Evolutionary conservation across 2,888 invertebrate species (phyloP).

Genomic region (Psococerastis gibbosa): DNA sequence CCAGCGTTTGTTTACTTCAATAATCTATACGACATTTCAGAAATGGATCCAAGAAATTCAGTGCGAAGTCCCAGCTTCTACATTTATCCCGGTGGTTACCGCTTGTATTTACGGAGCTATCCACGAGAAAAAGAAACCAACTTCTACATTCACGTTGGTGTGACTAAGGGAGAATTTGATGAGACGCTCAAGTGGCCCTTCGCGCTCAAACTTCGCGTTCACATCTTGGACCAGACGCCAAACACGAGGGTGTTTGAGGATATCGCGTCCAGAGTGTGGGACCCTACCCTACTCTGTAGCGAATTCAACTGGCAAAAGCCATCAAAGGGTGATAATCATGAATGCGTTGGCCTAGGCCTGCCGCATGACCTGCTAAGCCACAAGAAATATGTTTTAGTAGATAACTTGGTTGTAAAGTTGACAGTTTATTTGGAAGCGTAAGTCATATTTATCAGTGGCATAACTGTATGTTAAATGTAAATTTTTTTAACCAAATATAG

Average conservation of each 20-base stretch:
- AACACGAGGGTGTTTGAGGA: conserved; percentile 16
- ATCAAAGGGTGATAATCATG: conserved; percentile 22
- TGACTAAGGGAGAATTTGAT: conserved; percentile 23
- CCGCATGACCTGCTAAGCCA: conserved; percentile 29
- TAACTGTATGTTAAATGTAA: no score
- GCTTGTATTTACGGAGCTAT: conserved; percentile 23
- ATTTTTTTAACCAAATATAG: no score
- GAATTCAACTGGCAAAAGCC: conserved; percentile 24
- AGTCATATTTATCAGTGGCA: no score
- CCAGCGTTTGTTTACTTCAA: no score
- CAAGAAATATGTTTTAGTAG: conserved; percentile 28
- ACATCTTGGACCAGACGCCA: conserved; percentile 19
- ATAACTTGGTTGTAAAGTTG: conserved; percentile 32
- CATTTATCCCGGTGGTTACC: conserved; percentile 22
- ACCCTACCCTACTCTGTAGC: conserved; percentile 23
- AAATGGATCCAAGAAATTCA: no score
- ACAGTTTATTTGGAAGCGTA: conserved; percentile 28
- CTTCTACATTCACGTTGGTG: conserved; percentile 23
- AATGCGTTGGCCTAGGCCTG: conserved; percentile 29
- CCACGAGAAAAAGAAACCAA: conserved; percentile 21
- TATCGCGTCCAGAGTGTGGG: conserved; percentile 22
- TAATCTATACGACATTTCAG: no score
- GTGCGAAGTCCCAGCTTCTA: conserved; percentile 24
- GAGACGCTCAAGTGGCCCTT: conserved; percentile 23
- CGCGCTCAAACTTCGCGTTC: conserved; percentile 21